Evolutionary conservation across 1,140 invertebrate species (phyloP), one percentile per base, ranked within the genome.

Genomic region (Brachionus sp.): DNA sequence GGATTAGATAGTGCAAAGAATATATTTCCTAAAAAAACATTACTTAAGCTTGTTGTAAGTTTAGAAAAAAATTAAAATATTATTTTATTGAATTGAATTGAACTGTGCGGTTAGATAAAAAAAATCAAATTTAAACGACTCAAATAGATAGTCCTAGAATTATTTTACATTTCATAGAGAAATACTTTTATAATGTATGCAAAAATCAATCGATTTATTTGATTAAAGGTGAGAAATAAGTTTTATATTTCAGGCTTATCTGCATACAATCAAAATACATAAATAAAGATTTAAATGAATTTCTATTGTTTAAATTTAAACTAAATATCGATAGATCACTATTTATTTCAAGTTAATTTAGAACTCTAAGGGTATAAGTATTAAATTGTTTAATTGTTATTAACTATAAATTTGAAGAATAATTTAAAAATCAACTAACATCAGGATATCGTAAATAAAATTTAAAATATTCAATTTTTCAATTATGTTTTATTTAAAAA

Each of bases 91-190:
- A 57, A 7, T 23, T 57, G 19, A 23, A 57, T 57, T 57, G 50
- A 57, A 57, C 9, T n/a, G 2, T 57, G 16, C 50, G 50, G n/a
- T 19, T 19, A 1, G 50, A 57, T 57, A n/a, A 57, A 23, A 57
- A 9, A 57, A 3, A 23, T 50, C n/a, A 5, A 50, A n/a, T 57
- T 19, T 25, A 57, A 57, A 57, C 19, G 19, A 57, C 50, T 57
- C 50, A 57, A 57, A 7, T 57, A 57, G 50, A 57, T 57, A 57
- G 50, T 57, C 50, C 39, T 10, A 42, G 6, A 42, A 57, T 23
- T 57, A 57, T 57, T 57, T 57, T 57, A 57, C 50, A 57, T 57
- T 57, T 57, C 50, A 57, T 57, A 57, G 50, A 57, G 50, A 57
- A 57, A 57, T 57, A 57, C 50, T 57, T 57, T 57, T 57, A 57